Conservation (phyloP, 2,888 invertebrate genomes). For the Disparrhopalites patrizii region DNA sequence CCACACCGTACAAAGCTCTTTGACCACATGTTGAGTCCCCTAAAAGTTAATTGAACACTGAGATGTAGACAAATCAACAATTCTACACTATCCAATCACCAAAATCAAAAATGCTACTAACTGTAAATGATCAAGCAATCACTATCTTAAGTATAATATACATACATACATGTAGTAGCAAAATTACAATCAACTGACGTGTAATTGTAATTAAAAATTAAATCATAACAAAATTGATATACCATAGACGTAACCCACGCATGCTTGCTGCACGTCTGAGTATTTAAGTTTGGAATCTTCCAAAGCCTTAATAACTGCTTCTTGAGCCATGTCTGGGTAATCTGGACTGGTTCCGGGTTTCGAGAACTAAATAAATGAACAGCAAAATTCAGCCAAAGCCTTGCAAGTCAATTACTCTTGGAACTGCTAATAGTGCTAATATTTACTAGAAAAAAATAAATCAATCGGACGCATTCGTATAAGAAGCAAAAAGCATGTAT, state of each 20-base stretch:
- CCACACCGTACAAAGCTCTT: slow-evolving; percentile 86
- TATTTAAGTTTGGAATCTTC: slow-evolving; percentile 75
- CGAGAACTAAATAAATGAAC: slow-evolving; percentile 64
- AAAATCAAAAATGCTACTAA: background rate
- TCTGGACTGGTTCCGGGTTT: slow-evolving; percentile 85
- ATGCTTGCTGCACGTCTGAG: slow-evolving; percentile 77
- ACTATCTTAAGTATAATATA: no score
- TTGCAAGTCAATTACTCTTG: background rate
- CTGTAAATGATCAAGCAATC: no score
- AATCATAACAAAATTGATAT: slow-evolving; percentile 28
- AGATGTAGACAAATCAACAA: background rate
- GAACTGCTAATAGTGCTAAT: no score
- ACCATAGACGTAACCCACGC: slow-evolving; percentile 89
- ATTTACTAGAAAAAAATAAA: no score
- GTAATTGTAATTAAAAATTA: background rate
- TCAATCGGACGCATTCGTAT: no score
- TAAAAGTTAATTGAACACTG: slow-evolving; percentile 46
- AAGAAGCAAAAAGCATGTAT: no score
- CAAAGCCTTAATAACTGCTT: slow-evolving; percentile 83
- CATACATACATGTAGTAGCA: background rate
- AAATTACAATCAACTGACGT: background rate
- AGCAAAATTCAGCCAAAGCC: slow-evolving; percentile 6
- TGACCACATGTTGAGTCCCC: slow-evolving; percentile 95
- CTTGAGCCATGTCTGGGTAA: slow-evolving; percentile 92
- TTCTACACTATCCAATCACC: background rate